These are phyloP conservation scores for Microctenopoma lineatum DNA, from an alignment of 2,797 vertebrate species.

Conservation along the genomic window DNA sequence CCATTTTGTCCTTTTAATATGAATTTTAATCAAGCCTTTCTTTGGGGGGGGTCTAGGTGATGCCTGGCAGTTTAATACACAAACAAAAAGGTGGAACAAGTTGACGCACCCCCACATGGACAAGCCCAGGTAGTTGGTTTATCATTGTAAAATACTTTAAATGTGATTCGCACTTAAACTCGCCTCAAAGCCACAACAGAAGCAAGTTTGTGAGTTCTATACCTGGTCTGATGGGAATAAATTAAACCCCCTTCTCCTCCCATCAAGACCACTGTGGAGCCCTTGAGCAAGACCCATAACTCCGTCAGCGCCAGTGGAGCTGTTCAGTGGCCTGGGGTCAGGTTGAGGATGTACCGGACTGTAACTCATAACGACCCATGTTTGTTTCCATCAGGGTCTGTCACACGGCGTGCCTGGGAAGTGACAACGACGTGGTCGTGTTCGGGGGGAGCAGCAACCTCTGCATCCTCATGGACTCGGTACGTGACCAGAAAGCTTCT, in stretches of 20 bases:
- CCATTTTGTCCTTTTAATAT: too few relatives aligned
- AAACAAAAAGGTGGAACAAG: slow-evolving; percentile 87
- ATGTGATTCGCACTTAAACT: too few relatives aligned
- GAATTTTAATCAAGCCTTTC: too few relatives aligned
- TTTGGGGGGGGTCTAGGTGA: slow-evolving; percentile 83
- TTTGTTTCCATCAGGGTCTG: slow-evolving; percentile 83
- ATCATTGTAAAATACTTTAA: neutral
- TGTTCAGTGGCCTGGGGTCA: too few relatives aligned
- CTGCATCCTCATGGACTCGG: slow-evolving; percentile 88
- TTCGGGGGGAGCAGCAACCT: slow-evolving; percentile 94
- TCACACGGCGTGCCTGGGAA: slow-evolving; percentile 91
- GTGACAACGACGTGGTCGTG: slow-evolving; percentile 90
- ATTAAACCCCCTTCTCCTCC: too few relatives aligned
- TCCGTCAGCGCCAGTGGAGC: too few relatives aligned
- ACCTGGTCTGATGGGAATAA: too few relatives aligned
- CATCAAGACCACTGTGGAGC: too few relatives aligned
- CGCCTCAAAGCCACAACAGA: neutral
- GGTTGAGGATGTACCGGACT: too few relatives aligned
- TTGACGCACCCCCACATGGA: slow-evolving; percentile 85
- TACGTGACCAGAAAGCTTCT: slow-evolving; percentile 68
- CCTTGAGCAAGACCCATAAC: too few relatives aligned
- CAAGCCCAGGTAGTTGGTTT: slow-evolving; percentile 87
- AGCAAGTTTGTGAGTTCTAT: too few relatives aligned
- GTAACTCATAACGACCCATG: too few relatives aligned
- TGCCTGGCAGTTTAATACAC: slow-evolving; percentile 89